These are phyloP conservation scores for Oxyura jamaicensis DNA, from an alignment of 2,113 vertebrate species.

Conservation along the genomic window DNA sequence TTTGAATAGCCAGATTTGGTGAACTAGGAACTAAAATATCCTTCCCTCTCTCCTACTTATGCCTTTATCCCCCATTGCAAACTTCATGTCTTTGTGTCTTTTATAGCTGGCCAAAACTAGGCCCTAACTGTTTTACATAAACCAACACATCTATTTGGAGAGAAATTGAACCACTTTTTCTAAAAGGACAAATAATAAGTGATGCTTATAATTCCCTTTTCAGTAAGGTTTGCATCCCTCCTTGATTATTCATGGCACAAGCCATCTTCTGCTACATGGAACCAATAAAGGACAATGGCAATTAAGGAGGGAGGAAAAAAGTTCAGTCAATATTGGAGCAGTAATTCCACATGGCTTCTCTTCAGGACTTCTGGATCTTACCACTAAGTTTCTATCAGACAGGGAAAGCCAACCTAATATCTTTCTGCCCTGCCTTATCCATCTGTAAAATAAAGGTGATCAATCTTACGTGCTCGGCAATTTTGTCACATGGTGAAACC, in stretches of 20 bases:
- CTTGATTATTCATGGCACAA: neutral
- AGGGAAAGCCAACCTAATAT: neutral
- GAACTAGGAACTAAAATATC: neutral
- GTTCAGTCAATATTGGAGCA: neutral
- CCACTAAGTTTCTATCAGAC: neutral
- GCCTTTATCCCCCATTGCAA: neutral
- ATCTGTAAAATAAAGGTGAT: slow-evolving; percentile 7
- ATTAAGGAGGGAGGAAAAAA: neutral
- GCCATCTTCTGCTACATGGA: neutral
- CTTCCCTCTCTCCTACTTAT: neutral
- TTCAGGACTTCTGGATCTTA: slow-evolving; percentile 10
- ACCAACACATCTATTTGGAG: neutral
- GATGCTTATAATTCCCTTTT: slow-evolving; percentile 2
- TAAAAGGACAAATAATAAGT: neutral
- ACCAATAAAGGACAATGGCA: neutral
- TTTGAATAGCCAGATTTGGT: neutral
- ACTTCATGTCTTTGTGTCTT: neutral
- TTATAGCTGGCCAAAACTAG: neutral
- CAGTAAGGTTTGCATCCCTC: neutral
- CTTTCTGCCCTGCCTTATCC: slow-evolving; percentile 14
- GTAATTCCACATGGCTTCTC: slow-evolving; percentile 18
- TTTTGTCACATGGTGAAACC: neutral
- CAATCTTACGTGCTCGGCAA: neutral
- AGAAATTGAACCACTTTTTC: neutral
- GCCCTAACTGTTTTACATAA: neutral